Conservation (phyloP, 2,797 vertebrate species). For the Rhabdophis nuchalis region DNA sequence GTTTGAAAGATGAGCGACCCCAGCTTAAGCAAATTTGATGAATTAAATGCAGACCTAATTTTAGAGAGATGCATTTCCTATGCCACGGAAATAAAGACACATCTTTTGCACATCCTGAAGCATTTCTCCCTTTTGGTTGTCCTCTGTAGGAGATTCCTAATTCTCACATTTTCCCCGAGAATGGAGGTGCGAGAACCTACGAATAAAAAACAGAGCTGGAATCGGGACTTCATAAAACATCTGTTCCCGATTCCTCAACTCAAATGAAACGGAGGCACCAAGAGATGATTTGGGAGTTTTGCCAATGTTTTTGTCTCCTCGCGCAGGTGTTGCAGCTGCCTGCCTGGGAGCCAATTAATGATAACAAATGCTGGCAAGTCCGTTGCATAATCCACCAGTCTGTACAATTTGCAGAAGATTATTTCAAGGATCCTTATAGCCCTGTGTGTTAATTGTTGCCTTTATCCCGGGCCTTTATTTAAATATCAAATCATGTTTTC, state of each 20-base stretch:
- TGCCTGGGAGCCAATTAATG: constrained; percentile 37
- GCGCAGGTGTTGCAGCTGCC: neutral
- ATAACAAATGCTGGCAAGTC: constrained; percentile 32
- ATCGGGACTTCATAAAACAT: neutral
- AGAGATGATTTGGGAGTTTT: neutral
- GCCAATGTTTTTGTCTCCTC: neutral
- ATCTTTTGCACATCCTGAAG: neutral
- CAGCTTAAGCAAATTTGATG: neutral
- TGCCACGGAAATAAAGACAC: neutral
- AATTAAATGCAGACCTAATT: neutral
- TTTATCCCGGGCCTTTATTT: neutral
- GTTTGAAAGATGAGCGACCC: neutral
- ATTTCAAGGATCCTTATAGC: constrained; percentile 22
- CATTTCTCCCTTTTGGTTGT: neutral
- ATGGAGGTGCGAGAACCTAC: neutral
- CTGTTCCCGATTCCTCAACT: neutral
- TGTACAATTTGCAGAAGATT: constrained; percentile 7
- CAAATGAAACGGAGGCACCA: neutral
- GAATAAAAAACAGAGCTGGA: neutral
- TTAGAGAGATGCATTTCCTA: too few relatives aligned
- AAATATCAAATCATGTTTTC: constrained; percentile 10
- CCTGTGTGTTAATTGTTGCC: constrained; percentile 45
- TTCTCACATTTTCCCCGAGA: neutral
- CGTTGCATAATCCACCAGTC: neutral
- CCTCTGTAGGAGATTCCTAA: too few relatives aligned